Base-by-base conservation (phyloP, 35 echinoderm and acorn worm species). In the Eucidaris tribuloides region DNA sequence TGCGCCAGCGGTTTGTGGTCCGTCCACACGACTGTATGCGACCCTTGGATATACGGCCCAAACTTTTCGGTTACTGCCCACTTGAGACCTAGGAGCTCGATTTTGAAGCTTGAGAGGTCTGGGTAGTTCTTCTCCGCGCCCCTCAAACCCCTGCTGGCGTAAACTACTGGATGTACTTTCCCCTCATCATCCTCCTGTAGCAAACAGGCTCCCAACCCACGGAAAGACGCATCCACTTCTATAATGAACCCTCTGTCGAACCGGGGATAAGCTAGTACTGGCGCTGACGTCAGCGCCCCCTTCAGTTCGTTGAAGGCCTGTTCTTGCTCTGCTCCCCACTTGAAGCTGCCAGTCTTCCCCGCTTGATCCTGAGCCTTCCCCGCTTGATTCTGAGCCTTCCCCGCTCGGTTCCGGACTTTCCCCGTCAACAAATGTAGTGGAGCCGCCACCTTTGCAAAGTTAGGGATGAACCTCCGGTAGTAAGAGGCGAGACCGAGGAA, bases 41-140 rank as follows among this genome's bases (percentile, higher is more conserved):
- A 13, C 18, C 71, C 71, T 17, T 20, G 62, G 4, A 83, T 33
- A 52, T 83, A 84, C 14, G 81, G 77, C 2, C 81, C 17, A 37
- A 87, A 87, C 38, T 87, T 87, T 3, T 92, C 46, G 0, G 76
- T 87, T 4, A 82, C 62, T 27, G 82, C 89, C 76, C 89, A 85
- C 62, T 91, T 91, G 2, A 90, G 56, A 1, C 38, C 79, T 29
- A 83, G 42, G 14, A 83, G 31, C 43, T 90, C 79, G 3, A 90
- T 23, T 45, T 91, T 91, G 58, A 84, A 78, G 52, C 76, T 84
- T 14, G 81, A 84, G 42, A 65, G 77, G 46, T 91, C 58, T 19
- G 28, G 22, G 46, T 84, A 78, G 36, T 78, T 77, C 41, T 44
- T 20, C 56, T 91, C 88, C 55, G 81, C 56, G 17, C 65, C 46